These are phyloP conservation scores for Saccostrea cuccullata DNA, from an alignment of 1,140 invertebrate genomes.

Conservation along the genomic window DNA sequence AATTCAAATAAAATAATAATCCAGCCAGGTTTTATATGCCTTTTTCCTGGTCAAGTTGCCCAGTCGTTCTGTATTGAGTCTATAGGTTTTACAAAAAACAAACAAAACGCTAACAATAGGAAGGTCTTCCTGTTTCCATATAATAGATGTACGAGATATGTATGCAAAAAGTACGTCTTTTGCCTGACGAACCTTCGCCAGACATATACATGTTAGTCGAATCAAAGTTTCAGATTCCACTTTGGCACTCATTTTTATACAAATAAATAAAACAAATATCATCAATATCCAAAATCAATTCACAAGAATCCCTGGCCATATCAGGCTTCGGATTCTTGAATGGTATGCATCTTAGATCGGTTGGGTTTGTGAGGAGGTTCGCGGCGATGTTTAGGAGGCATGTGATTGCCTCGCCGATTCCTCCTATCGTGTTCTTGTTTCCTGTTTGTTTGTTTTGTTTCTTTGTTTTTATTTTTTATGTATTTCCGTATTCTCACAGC, in stretches of 20 bases:
- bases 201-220: too few relatives aligned
- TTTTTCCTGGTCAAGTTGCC: background rate
- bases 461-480: slow-evolving; percentile 15
- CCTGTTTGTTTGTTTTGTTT: background rate
- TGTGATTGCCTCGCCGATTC: background rate
- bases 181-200: too few relatives aligned
- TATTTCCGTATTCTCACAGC: background rate
- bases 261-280: background rate
- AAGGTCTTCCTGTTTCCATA: too few relatives aligned
- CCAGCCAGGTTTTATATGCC: too few relatives aligned
- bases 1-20: too few relatives aligned
- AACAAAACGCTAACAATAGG: too few relatives aligned
- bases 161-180: too few relatives aligned
- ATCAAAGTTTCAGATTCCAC: background rate
- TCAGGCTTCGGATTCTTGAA: background rate
- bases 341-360: background rate
- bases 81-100: background rate
- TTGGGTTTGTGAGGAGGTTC: background rate
- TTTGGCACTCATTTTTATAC: background rate
- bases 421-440: background rate
- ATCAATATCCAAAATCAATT: background rate
- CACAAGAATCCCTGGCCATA: background rate
- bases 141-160: too few relatives aligned
- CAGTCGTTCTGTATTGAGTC: background rate
- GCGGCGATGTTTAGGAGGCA: background rate